A percentile compares a stretch with the other conserved stretches of the same genome.
Conservation (phyloP, 1,140 invertebrate genomes). For the Drosophila pallidifrons region DNA sequence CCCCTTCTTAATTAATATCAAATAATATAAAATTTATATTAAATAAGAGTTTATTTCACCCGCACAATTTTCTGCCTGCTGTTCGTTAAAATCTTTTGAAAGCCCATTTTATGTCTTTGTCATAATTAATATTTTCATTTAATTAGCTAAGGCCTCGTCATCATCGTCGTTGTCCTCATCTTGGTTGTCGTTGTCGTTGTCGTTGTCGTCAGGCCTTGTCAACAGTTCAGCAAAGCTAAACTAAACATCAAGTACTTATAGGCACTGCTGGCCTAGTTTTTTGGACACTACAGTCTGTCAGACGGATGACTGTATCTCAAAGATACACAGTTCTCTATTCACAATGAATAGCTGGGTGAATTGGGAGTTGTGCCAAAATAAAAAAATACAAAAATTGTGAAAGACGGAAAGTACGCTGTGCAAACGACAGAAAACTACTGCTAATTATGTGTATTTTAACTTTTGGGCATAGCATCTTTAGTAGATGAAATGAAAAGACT, state of each 20-base stretch:
- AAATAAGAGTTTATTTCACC: background rate
- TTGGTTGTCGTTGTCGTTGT: constrained; percentile 1
- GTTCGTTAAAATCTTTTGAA: constrained; percentile 12
- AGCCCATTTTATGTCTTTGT: constrained; percentile 25
- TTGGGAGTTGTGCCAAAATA: constrained; percentile 30
- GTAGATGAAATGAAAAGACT: constrained; percentile 60
- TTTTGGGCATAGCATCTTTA: constrained; percentile 60
- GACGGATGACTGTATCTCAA: constrained; percentile 25
- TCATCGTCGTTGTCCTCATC: too few species aligned
- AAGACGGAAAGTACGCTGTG: constrained; percentile 35
- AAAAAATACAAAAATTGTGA: constrained; percentile 26
- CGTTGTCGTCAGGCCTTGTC: constrained; percentile 24
- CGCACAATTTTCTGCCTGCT: background rate
- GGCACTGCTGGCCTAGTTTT: constrained; percentile 66
- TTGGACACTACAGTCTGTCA: constrained; percentile 1
- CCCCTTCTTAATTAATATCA: too few species aligned
- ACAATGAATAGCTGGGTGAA: constrained; percentile 34
- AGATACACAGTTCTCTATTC: constrained; percentile 38
- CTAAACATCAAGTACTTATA: constrained; percentile 53
- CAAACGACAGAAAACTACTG: constrained; percentile 66
- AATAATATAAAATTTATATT: background rate
- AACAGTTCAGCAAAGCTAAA: constrained; percentile 45
- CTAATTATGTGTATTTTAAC: constrained; percentile 83
- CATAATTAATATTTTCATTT: constrained; percentile 72
- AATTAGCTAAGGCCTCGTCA: constrained; percentile 52